Conservation (phyloP, 2,797 vertebrate genomes). For the Hydrolagus colliei region DNA sequence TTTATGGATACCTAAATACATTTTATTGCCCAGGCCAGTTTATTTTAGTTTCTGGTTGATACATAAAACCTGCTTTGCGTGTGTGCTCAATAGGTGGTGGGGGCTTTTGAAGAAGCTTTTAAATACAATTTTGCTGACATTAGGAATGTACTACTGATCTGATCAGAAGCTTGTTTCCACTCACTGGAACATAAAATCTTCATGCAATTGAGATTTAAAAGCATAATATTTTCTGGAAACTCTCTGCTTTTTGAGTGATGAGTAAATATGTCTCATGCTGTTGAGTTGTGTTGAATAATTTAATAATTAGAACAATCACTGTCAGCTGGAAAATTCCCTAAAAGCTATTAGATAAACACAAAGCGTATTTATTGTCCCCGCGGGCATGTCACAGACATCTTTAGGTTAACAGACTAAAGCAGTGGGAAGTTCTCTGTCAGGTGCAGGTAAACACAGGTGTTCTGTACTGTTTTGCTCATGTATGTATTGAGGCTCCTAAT, state of each 20-base stretch:
- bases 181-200: background rate
- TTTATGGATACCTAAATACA: no score
- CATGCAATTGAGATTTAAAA: constrained; percentile 1
- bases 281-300: constrained; percentile 44
- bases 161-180: background rate
- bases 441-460: constrained; percentile 36
- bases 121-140: background rate
- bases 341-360: constrained; percentile 44
- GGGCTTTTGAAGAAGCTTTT: no score
- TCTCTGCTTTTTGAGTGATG: constrained; percentile 38
- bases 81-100: no score
- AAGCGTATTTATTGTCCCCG: constrained; percentile 41
- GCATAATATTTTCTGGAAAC: constrained; percentile 5
- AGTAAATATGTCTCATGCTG: constrained; percentile 39
- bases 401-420: constrained; percentile 36
- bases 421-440: constrained; percentile 15
- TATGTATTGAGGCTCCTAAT: background rate
- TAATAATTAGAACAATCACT: constrained; percentile 50
- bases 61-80: no score
- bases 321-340: constrained; percentile 46
- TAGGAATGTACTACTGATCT: background rate
- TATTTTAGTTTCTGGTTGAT: no score
- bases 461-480: constrained; percentile 21
- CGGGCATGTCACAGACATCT: constrained; percentile 40
- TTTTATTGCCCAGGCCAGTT: no score